Evolutionary conservation across 1,140 invertebrate genomes (phyloP), one percentile per base, ranked within the genome.

Genomic region (Drosophila pseudoobscura): DNA sequence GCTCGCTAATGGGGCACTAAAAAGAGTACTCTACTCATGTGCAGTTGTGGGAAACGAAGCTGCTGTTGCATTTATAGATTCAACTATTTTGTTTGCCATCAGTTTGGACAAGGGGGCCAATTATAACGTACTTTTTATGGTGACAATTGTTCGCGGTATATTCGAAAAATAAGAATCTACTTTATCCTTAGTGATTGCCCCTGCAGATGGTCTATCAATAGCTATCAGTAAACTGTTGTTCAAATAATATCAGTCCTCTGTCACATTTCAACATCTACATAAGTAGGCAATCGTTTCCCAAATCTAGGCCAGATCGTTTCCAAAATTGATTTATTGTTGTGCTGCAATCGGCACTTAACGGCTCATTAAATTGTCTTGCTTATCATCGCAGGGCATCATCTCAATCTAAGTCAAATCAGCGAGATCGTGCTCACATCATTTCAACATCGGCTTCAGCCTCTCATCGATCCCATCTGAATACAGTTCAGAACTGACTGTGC

Each of bases 381-480:
- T 73, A 64, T 74, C 29, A 31, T 44, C 24, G 13, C 47, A 26
- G 15, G 24, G 15, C 31, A 74, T 58, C n/a, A n/a, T 43, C 64
- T 68, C 20, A 45, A 58, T 41, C 71, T 46, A 20, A 35, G 41
- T 46, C 47, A n/a, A 29, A 71, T 62, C 57, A 56, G 6, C 0
- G 15, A 70, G 59, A 73, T 85, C 80, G 80, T 87, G 80, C 60
- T 59, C 73, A 66, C 47, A 75, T 73, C 52, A 65, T 85, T 80
- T 53, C 58, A 56, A 71, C 60, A 70, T 39, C 31, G 8, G 29
- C 7, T 31, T 69, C 49, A 31, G 39, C 17, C 17, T 52, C 70
- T 49, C 41, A 51, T 54, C 50, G 68, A 57, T 78, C 45, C 63
- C 51, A 77, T 31, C 45, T 59, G 45, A 60, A 65, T 73, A 47